Percentiles rank a stretch among this genome's conserved stretches.
Evolutionary conservation across 2,797 vertebrate genomes (phyloP).

Genomic region (Sebastes cheni): DNA sequence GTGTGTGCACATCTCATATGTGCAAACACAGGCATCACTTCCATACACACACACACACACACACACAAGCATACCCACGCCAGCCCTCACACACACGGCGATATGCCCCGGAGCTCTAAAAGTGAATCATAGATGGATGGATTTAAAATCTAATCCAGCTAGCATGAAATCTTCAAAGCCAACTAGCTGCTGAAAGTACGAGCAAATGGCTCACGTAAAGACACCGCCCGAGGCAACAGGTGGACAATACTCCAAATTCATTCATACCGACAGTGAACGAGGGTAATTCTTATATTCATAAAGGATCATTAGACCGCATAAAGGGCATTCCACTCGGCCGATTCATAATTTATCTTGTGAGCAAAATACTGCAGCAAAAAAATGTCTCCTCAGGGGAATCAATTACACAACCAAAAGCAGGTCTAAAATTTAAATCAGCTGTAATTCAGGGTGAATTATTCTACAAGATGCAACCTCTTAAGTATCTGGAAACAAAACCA

Average conservation of each 20-base stretch:
- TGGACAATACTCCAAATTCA: conserved; percentile 32
- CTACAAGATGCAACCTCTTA: not conserved
- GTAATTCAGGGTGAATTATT: not conserved
- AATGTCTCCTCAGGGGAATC: not conserved
- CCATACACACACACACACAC: not conserved
- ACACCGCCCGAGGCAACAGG: conserved; percentile 20
- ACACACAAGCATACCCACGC: not conserved
- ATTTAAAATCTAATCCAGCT: conserved; percentile 47
- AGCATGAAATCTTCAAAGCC: conserved; percentile 49
- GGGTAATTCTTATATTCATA: conserved; percentile 22
- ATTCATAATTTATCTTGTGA: conserved; percentile 36
- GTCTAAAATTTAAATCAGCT: not conserved
- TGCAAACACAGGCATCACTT: not conserved
- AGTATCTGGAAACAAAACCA: not conserved
- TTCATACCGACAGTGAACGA: conserved; percentile 23
- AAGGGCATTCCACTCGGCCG: conserved; percentile 14
- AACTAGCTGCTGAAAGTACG: not conserved
- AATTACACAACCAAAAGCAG: conserved; percentile 8
- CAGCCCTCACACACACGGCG: not conserved
- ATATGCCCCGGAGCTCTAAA: conserved; percentile 14
- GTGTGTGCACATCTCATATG: not conserved
- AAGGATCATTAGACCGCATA: conserved; percentile 12
- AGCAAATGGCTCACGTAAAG: not conserved
- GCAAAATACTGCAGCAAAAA: conserved; percentile 31
- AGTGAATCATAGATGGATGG: conserved; percentile 43